Percentiles rank a stretch among this genome's conserved stretches.
These are phyloP conservation scores for Mobula birostris DNA, from an alignment of 2,113 vertebrate genomes.

Conservation along the genomic window DNA sequence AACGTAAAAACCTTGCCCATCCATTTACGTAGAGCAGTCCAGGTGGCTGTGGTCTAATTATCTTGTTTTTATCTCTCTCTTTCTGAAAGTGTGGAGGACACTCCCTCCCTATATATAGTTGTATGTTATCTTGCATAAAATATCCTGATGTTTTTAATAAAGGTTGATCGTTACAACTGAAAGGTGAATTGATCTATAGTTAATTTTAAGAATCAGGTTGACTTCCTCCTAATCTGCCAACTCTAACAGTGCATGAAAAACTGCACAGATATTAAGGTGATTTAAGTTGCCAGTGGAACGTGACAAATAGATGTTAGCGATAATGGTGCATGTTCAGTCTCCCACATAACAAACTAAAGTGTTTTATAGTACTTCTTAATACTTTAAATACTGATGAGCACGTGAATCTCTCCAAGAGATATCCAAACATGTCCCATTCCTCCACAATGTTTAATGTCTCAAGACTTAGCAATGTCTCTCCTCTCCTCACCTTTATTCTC, in stretches of 20 bases:
- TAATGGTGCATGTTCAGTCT: not conserved
- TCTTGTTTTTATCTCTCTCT: not conserved
- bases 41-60: constrained; percentile 65
- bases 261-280: not conserved
- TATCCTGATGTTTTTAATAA: not conserved
- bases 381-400: not conserved
- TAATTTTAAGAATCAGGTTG: not conserved
- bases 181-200: not conserved
- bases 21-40: constrained; percentile 58
- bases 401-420: not conserved
- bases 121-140: not conserved
- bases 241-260: not conserved
- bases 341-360: not conserved
- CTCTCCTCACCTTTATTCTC: not conserved
- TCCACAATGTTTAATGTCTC: not conserved
- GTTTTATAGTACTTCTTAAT: not conserved
- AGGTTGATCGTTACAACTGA: not conserved
- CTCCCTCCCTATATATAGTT: not conserved
- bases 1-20: constrained; percentile 52
- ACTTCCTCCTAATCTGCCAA: not conserved
- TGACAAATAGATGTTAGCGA: not conserved
- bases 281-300: not conserved
- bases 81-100: no score
- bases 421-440: not conserved
- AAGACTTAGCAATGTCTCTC: no score